Conservation (phyloP, 2,888 invertebrate genomes). For the Incurvaria masculella region DNA sequence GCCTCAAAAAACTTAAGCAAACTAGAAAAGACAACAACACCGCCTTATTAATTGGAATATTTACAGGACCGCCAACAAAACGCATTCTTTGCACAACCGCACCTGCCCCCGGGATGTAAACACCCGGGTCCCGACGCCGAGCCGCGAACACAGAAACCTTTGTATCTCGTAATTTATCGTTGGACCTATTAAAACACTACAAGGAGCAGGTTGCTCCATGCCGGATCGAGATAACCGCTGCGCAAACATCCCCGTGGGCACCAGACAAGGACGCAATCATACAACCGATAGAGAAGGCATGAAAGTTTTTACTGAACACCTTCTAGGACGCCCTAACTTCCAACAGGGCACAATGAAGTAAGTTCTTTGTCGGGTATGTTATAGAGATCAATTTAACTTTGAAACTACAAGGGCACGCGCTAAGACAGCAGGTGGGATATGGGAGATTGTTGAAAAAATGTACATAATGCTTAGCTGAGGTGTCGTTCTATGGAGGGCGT, state of each 20-base stretch:
- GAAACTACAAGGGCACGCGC: slow-evolving; percentile 48
- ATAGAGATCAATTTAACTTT: slow-evolving; percentile 13
- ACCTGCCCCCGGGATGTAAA: neutral
- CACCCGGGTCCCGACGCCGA: neutral
- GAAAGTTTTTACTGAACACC: slow-evolving; percentile 28
- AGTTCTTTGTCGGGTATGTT: too few relatives aligned
- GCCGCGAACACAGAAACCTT: neutral
- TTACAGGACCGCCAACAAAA: too few relatives aligned
- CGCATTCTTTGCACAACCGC: too few relatives aligned
- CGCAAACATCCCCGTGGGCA: slow-evolving; percentile 52
- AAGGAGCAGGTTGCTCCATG: slow-evolving; percentile 40
- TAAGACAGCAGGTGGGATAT: slow-evolving; percentile 44
- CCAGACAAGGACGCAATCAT: slow-evolving; percentile 36
- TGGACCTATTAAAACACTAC: slow-evolving; percentile 12
- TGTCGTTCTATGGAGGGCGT: neutral
- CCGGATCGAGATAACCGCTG: slow-evolving; percentile 50
- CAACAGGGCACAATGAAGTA: too few relatives aligned
- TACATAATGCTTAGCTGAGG: neutral
- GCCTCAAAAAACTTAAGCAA: too few relatives aligned
- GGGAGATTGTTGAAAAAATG: neutral
- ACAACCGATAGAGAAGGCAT: slow-evolving; percentile 31
- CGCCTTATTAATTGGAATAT: too few relatives aligned
- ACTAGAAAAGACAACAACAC: too few relatives aligned
- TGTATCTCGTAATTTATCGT: neutral
- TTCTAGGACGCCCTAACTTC: too few relatives aligned